A percentile compares a stretch with the other conserved stretches of the same genome.
phyloP scores from a whole-genome alignment of 2,888 invertebrate genomes.

The Xylota segnis region DNA sequence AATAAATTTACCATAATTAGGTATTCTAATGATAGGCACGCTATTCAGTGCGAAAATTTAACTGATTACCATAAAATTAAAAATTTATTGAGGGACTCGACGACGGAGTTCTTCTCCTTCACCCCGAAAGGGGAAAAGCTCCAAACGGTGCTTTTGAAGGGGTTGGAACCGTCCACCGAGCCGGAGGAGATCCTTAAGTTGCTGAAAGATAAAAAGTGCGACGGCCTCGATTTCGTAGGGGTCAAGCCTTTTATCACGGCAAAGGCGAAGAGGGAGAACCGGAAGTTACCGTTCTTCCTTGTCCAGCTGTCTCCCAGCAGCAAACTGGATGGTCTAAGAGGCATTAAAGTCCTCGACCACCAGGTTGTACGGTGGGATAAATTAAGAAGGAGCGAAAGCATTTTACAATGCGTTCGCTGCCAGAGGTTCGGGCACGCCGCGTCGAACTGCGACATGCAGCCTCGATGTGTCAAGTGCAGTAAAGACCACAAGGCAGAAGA shows the following conservation, averaged over 20 bases:
- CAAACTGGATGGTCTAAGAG: background rate
- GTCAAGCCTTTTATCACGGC: conserved; percentile 4
- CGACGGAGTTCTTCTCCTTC: too few species aligned
- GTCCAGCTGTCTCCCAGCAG: background rate
- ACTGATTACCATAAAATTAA: background rate
- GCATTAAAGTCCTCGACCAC: too few species aligned
- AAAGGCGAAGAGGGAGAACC: background rate
- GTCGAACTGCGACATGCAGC: too few species aligned
- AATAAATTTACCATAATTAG: background rate
- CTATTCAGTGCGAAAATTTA: background rate
- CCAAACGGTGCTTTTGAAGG: background rate
- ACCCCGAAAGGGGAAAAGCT: background rate
- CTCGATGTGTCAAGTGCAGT: too few species aligned
- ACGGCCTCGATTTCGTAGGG: background rate
- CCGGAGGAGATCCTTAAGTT: background rate
- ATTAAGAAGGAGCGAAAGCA: too few species aligned
- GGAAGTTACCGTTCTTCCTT: conserved; percentile 2
- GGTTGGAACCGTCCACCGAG: background rate
- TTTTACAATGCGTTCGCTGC: background rate
- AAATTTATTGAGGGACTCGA: background rate
- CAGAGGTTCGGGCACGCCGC: too few species aligned
- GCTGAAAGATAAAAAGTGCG: background rate
- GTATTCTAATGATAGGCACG: background rate
- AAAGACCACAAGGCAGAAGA: too few species aligned
- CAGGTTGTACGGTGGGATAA: too few species aligned